phyloP scores from a whole-genome alignment of 2,797 vertebrate species.

The Rhinophrynus dorsalis region DNA sequence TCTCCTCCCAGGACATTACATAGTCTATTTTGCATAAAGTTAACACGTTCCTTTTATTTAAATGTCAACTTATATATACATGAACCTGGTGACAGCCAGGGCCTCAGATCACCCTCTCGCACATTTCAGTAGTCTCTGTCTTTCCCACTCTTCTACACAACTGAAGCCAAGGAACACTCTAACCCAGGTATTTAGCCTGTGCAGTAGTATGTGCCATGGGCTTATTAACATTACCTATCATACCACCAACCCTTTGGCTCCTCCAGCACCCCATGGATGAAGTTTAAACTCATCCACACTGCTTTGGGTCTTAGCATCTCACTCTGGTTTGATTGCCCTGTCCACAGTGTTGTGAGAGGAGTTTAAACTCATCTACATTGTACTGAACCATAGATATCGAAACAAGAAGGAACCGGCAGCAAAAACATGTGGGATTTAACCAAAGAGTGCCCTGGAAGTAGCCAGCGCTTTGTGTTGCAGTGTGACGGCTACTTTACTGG shows the following conservation, averaged over 20 bases:
- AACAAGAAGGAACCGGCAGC: too few species aligned
- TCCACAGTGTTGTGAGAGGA: background rate
- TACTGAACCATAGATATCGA: too few species aligned
- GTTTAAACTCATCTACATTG: background rate
- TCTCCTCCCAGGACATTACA: background rate
- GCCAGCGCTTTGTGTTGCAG: too few species aligned
- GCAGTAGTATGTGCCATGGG: background rate
- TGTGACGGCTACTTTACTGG: too few species aligned
- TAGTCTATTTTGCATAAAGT: background rate
- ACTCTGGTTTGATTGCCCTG: background rate
- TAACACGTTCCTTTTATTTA: conserved; percentile 1
- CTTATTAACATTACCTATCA: background rate
- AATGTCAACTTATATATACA: background rate
- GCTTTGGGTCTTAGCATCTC: background rate
- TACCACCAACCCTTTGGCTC: too few species aligned
- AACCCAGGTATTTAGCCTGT: background rate
- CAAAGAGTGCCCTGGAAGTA: too few species aligned
- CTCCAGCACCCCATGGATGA: too few species aligned
- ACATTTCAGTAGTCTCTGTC: background rate
- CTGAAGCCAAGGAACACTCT: background rate
- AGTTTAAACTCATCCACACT: background rate
- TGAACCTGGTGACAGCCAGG: background rate
- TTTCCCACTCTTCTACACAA: background rate
- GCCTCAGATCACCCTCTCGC: background rate
- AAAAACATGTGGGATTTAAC: too few species aligned